Evolutionary conservation across 2,113 vertebrate genomes (phyloP).

Genomic region (Archocentrus centrarchus): DNA sequence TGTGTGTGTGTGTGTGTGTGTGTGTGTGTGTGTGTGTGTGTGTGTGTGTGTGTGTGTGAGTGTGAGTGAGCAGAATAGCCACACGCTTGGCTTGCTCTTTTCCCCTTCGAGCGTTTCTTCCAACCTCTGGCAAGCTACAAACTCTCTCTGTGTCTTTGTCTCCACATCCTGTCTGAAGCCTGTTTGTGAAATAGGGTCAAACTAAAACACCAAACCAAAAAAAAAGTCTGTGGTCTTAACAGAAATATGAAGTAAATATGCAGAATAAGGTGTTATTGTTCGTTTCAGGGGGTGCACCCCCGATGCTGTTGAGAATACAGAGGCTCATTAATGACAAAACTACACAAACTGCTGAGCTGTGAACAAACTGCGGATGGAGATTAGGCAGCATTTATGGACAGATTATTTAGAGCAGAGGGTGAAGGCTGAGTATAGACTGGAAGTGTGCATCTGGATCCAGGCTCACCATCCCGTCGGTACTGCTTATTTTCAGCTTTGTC

Average conservation of each 20-base stretch:
- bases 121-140: slow-evolving; percentile 31
- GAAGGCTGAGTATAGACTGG: background rate
- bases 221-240: rapidly evolving
- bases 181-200: background rate
- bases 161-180: background rate
- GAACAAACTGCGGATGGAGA: background rate
- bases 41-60: slow-evolving; percentile 1
- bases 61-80: slow-evolving; percentile 5
- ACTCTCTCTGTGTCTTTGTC: background rate
- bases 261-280: background rate
- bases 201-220: background rate
- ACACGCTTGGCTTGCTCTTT: slow-evolving; percentile 48
- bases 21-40: no score
- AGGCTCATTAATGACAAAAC: background rate
- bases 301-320: rapidly evolving
- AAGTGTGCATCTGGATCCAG: background rate
- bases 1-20: background rate
- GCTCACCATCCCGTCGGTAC: background rate
- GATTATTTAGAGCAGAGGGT: background rate
- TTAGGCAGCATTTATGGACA: background rate
- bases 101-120: slow-evolving; percentile 36
- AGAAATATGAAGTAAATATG: background rate
- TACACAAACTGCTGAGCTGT: rapidly evolving
- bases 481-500: slow-evolving; percentile 2
- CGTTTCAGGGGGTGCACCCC: background rate